Evolutionary conservation across 2,113 vertebrate species (phyloP).

Genomic region (Monopterus albus): DNA sequence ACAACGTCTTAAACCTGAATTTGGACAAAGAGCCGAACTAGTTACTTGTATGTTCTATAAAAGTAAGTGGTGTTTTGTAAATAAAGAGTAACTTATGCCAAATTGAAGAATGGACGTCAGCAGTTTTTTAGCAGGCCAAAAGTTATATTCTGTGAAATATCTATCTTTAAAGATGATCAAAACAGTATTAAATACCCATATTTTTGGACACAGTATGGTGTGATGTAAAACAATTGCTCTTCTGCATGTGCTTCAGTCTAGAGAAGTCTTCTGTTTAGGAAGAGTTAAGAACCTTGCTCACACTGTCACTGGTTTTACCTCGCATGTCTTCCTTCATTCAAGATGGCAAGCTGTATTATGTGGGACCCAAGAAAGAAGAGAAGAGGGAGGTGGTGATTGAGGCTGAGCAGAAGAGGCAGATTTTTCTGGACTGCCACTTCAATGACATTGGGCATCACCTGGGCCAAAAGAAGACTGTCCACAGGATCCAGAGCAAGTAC

Average conservation of each 20-base stretch:
- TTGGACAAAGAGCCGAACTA: no score
- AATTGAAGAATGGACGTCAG: neutral
- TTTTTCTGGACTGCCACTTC: slow-evolving; percentile 91
- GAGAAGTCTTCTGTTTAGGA: neutral
- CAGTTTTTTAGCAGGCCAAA: neutral
- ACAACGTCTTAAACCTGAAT: neutral
- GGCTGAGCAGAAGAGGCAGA: slow-evolving; percentile 84
- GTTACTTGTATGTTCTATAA: no score
- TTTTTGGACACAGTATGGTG: neutral
- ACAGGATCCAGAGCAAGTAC: slow-evolving; percentile 91
- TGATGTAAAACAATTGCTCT: no score
- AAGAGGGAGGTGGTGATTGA: slow-evolving; percentile 92
- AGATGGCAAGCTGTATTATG: slow-evolving; percentile 90
- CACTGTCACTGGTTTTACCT: neutral
- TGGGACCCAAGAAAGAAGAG: slow-evolving; percentile 90
- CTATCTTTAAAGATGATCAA: neutral
- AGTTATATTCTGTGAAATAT: neutral
- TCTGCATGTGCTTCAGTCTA: no score
- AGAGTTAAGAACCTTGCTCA: neutral
- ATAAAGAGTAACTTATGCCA: neutral
- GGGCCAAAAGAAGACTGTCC: slow-evolving; percentile 92
- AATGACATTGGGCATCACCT: slow-evolving; percentile 89
- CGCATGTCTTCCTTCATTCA: neutral
- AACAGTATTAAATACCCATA: neutral
- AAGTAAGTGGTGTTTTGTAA: neutral